Conservation (phyloP, 2,888 invertebrate species). For the Lithophane leautieri region DNA sequence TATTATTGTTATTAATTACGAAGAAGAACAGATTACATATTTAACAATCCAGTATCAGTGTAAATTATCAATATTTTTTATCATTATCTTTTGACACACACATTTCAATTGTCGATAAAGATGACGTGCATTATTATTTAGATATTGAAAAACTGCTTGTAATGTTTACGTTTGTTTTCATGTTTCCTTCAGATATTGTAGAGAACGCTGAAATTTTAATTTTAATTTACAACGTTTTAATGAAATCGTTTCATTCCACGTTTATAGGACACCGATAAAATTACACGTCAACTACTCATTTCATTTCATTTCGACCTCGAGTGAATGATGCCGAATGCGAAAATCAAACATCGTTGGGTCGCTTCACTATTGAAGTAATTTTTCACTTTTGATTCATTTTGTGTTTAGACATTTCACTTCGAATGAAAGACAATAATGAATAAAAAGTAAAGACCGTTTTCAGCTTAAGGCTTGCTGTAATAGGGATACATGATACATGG, state of each 20-base stretch:
- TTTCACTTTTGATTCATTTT: not conserved
- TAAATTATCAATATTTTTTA: constrained; percentile 4
- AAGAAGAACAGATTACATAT: constrained; percentile 2
- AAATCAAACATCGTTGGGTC: not conserved
- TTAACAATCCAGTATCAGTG: not conserved
- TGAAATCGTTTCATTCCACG: not conserved
- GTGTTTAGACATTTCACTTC: not conserved
- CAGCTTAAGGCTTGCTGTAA: too few relatives aligned
- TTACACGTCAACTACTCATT: too few relatives aligned
- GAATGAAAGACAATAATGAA: not conserved
- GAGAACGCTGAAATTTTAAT: not conserved
- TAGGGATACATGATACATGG: too few relatives aligned
- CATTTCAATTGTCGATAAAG: constrained; percentile 18
- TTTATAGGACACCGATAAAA: not conserved
- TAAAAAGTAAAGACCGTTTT: not conserved
- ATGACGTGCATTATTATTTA: constrained; percentile 8
- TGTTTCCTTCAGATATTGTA: not conserved
- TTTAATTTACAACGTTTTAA: too few relatives aligned
- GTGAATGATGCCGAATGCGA: too few relatives aligned
- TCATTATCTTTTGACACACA: constrained; percentile 25
- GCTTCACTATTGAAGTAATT: not conserved
- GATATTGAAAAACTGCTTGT: constrained; percentile 10
- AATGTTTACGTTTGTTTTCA: constrained; percentile 27
- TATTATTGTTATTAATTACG: not conserved
- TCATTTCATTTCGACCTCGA: not conserved